Conservation (phyloP, 2,113 vertebrate genomes). For the Anser brachyrhynchus region DNA sequence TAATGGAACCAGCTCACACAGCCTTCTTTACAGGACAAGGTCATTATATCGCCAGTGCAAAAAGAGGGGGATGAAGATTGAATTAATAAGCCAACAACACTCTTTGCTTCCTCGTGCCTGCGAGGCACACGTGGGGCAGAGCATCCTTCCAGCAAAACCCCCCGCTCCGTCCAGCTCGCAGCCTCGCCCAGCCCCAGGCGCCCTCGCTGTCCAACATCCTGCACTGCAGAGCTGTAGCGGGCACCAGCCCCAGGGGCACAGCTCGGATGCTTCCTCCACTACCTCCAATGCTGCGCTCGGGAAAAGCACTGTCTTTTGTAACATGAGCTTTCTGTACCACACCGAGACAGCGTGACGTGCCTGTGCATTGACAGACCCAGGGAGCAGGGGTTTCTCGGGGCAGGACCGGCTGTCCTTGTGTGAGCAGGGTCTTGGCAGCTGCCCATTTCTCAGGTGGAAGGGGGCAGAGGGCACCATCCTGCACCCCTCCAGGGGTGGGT, state of each 20-base stretch:
- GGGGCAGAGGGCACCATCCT: fast-evolving
- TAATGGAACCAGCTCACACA: fast-evolving
- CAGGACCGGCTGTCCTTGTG: fast-evolving
- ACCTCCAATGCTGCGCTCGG: neutral
- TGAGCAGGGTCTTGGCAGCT: fast-evolving
- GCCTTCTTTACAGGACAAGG: slow-evolving; percentile 46
- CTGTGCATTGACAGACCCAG: fast-evolving
- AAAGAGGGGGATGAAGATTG: neutral
- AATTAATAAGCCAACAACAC: neutral
- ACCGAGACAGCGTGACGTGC: fast-evolving
- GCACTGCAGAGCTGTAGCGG: neutral
- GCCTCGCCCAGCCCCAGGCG: neutral
- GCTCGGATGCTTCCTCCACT: neutral
- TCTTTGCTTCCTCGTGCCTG: fast-evolving
- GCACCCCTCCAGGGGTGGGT: neutral
- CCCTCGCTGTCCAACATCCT: neutral
- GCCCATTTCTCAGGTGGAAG: neutral
- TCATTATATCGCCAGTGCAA: neutral
- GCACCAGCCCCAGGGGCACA: neutral
- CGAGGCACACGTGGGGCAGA: fast-evolving
- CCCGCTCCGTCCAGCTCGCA: neutral
- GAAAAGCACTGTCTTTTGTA: neutral
- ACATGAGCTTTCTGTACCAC: neutral
- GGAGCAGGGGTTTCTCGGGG: neutral
- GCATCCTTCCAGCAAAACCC: neutral